A percentile compares a stretch with the other conserved stretches of the same genome.
Conservation (phyloP, 2,797 vertebrate species). For the Clarias platycephalus region DNA sequence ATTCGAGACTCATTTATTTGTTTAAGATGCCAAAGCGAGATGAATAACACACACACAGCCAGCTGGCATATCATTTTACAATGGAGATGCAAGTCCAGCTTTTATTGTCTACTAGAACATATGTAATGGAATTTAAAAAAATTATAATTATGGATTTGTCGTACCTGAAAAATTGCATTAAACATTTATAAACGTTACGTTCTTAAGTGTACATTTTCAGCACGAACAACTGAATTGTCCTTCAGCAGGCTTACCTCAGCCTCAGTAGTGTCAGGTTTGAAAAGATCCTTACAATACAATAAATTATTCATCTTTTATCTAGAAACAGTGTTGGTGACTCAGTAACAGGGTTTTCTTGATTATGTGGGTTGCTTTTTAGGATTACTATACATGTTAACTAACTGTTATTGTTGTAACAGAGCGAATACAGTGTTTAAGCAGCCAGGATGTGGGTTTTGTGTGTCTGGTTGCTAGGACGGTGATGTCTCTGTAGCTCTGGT, state of each 20-base stretch:
- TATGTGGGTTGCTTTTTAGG: not conserved
- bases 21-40: not conserved
- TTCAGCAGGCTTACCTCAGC: conserved; percentile 43
- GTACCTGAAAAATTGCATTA: not conserved
- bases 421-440: conserved; percentile 4
- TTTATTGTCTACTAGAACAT: conserved; percentile 10
- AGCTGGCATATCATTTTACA: not conserved
- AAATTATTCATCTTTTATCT: conserved; percentile 71
- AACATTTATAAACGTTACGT: not conserved
- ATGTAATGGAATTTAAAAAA: not conserved
- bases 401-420: not conserved
- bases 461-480: conserved; percentile 34
- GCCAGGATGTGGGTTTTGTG: conserved; percentile 40
- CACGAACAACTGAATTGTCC: not conserved
- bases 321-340: conserved; percentile 49
- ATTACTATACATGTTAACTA: not conserved
- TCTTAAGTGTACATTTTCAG: not conserved
- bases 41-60: conserved; percentile 13
- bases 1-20: conserved; percentile 14
- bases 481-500: conserved; percentile 16
- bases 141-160: not conserved
- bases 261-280: conserved; percentile 60
- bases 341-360: not conserved
- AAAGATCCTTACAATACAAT: conserved; percentile 59
- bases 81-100: not conserved